Percentiles rank a stretch among this genome's conserved stretches.
These are phyloP conservation scores for Bombyx mori DNA, from an alignment of 1,140 invertebrate genomes.

Conservation along the genomic window DNA sequence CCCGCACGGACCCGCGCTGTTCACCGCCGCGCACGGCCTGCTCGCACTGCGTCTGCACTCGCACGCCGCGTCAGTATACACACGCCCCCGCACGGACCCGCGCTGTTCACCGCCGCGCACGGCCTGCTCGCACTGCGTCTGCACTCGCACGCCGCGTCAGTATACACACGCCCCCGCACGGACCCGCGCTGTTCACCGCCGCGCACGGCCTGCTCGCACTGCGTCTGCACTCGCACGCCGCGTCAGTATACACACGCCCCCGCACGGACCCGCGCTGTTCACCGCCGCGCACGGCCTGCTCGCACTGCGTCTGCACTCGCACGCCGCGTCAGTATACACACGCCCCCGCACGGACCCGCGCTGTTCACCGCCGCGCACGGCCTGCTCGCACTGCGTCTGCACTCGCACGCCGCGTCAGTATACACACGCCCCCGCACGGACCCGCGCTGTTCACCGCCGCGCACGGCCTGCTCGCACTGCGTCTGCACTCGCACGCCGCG, in stretches of 20 bases:
- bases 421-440: conserved; percentile 74
- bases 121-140: conserved; percentile 72
- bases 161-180: too few relatives aligned
- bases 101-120: conserved; percentile 74
- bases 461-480: conserved; percentile 14
- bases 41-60: conserved; percentile 54
- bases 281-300: conserved; percentile 76
- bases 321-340: too few relatives aligned
- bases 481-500: conserved; percentile 14
- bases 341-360: conserved; percentile 32
- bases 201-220: conserved; percentile 75
- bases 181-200: conserved; percentile 73
- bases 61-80: too few relatives aligned
- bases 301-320: conserved; percentile 37
- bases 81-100: conserved; percentile 27
- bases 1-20: conserved; percentile 59
- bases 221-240: too few relatives aligned
- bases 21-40: conserved; percentile 75
- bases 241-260: too few relatives aligned
- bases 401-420: too few relatives aligned
- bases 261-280: conserved; percentile 67
- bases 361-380: conserved; percentile 76
- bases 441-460: conserved; percentile 32
- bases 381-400: conserved; percentile 68
- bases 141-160: too few relatives aligned